Percentiles rank a stretch among this genome's conserved stretches.
These are phyloP conservation scores for Poecilia wingei DNA, from an alignment of 2,797 vertebrate genomes.

Conservation along the genomic window DNA sequence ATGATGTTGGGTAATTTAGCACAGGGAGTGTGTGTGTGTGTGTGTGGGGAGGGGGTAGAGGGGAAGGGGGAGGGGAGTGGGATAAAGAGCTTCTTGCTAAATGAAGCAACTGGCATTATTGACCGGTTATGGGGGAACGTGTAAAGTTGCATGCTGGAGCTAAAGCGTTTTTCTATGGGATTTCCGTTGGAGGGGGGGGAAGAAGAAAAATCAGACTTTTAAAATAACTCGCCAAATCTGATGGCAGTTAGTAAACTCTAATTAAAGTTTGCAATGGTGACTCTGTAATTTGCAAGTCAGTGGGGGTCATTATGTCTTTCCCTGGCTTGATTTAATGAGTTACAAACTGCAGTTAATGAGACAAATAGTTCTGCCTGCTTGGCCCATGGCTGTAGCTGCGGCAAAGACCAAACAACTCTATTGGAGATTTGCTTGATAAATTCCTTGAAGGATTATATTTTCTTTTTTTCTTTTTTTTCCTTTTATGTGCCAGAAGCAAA, in stretches of 20 bases:
- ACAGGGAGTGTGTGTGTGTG: background rate
- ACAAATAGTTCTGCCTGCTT: conserved; percentile 70
- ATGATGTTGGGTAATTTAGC: conserved; percentile 79
- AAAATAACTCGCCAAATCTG: conserved; percentile 69
- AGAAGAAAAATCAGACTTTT: conserved; percentile 47
- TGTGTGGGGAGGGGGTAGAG: background rate
- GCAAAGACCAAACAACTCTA: conserved; percentile 56
- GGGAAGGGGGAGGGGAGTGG: background rate
- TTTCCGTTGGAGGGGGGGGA: conserved; percentile 22
- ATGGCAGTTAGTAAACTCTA: conserved; percentile 76
- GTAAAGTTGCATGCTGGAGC: conserved; percentile 58
- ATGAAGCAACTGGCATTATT: conserved; percentile 64
- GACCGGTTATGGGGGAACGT: conserved; percentile 65
- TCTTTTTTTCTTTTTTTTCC: background rate
- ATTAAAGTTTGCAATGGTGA: conserved; percentile 79
- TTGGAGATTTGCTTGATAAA: conserved; percentile 49
- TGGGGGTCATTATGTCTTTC: conserved; percentile 72
- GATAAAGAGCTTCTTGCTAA: conserved; percentile 39
- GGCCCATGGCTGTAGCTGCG: conserved; percentile 58
- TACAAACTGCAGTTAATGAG: conserved; percentile 77
- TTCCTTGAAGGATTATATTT: background rate
- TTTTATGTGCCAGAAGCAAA: background rate
- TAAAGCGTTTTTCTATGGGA: conserved; percentile 31
- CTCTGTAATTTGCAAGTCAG: conserved; percentile 78
- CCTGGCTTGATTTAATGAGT: conserved; percentile 71